Base-by-base conservation (phyloP, 2,113 vertebrate genomes). In the Epinephelus moara region DNA sequence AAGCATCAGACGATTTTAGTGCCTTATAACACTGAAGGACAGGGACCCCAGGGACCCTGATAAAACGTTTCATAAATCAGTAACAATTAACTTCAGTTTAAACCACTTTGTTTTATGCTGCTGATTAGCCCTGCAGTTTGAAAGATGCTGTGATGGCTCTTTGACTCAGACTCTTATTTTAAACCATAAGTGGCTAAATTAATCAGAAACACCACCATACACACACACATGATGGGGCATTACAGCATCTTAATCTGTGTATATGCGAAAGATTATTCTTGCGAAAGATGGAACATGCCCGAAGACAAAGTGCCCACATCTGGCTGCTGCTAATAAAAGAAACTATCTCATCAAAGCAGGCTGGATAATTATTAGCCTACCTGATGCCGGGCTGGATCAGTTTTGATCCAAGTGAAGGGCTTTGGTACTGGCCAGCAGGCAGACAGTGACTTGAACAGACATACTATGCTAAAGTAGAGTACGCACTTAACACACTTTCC, bases 311-410 rank as follows among this genome's bases (percentile, higher is more conserved):
- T 37, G 30, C 66, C 19, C 59, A 91, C 92, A 93, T 89, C 88
- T 92, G 85, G 85, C 78, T 78, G 63, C 6, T 75, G 68, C 85
- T 80, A 85, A 86, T 27, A 83, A 25, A 79, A 80, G 59, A 91
- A 84, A 72, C 55, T 14, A 85, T 67, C 80, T 84, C 70, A 91
- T 90, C 88, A 86, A 76, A 67, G 64, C 63, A 80, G 13, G 2
- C 69, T 66, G 60, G 82, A 78, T 90, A 87, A 92, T 91, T 83
- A 90, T 80, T 53, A 70, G 60, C 70, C 56, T 70, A 91, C 82
- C 60, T 71, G 81, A 81, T 77, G 33, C 63, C 40, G 30, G 30
- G 30, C 4, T 30, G 30, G 30, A 69, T 79, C 72, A 0, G 78
- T 88, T 86, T 74, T 50, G 9, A 77, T 19, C 60, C 18, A 37